Percentiles rank a stretch among this genome's conserved stretches.
Conservation (phyloP, 1,140 invertebrate species). For the Maconellicoccus hirsutus region DNA sequence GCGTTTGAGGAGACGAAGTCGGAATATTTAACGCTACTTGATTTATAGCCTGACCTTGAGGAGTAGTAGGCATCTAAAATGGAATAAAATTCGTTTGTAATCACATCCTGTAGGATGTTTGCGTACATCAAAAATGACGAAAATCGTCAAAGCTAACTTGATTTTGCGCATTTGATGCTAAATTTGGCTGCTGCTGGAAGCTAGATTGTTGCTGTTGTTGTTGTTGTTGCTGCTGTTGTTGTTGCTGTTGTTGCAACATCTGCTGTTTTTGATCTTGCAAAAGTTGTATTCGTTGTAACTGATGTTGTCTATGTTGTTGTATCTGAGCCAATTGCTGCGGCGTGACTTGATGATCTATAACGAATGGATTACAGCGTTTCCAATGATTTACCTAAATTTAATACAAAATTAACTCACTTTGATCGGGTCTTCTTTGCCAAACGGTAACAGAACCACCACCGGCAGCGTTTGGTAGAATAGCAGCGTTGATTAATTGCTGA, state of each 20-base stretch:
- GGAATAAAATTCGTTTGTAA: neutral
- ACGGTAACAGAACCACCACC: neutral
- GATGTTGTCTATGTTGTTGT: constrained; percentile 18
- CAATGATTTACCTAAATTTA: neutral
- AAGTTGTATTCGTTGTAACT: constrained; percentile 26
- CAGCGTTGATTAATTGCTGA: neutral
- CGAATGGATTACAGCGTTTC: neutral
- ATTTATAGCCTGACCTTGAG: neutral
- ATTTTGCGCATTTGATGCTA: neutral
- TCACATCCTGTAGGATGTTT: neutral
- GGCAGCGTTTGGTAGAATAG: constrained; percentile 1
- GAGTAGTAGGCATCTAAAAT: neutral
- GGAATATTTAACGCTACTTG: constrained; percentile 23
- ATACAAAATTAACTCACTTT: neutral
- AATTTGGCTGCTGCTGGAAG: constrained; percentile 16
- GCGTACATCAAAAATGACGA: neutral
- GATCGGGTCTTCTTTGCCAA: neutral
- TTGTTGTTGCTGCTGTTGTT: constrained; percentile 30
- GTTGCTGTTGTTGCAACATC: constrained; percentile 29
- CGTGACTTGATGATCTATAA: neutral
- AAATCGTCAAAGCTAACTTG: no score
- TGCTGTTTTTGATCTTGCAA: constrained; percentile 25
- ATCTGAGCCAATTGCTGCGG: neutral
- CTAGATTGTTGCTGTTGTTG: constrained; percentile 30
- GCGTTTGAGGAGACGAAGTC: constrained; percentile 25